Evolutionary conservation across 2,888 invertebrate species (phyloP).

Genomic region (Cecidostiba fungosa): DNA sequence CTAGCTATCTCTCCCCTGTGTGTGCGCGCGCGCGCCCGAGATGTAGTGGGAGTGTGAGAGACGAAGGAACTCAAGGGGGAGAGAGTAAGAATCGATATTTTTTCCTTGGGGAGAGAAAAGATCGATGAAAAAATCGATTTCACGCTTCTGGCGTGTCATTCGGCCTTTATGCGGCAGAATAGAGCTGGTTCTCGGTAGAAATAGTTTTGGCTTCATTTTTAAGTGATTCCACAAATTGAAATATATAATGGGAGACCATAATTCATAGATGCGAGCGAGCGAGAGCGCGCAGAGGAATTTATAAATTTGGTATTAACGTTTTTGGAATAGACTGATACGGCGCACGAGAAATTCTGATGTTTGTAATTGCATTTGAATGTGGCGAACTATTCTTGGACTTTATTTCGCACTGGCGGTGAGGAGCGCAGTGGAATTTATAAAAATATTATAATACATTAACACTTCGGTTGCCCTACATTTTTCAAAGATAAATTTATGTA

Average conservation of each 20-base stretch:
- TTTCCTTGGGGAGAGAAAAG: background rate
- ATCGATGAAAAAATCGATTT: constrained; percentile 61
- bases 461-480: background rate
- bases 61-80: constrained; percentile 54
- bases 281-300: background rate
- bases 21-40: constrained; percentile 34
- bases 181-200: constrained; percentile 26
- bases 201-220: constrained; percentile 8
- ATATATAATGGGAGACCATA: background rate
- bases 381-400: background rate
- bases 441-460: background rate
- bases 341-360: no score
- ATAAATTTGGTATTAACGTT: background rate
- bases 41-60: constrained; percentile 54
- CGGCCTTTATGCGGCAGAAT: constrained; percentile 5
- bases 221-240: background rate
- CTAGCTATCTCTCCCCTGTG: constrained; percentile 28
- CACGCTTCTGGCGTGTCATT: constrained; percentile 26
- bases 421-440: background rate
- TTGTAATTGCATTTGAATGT: background rate
- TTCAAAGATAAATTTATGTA: background rate
- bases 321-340: background rate
- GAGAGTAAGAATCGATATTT: constrained; percentile 24
- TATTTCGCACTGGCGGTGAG: background rate
- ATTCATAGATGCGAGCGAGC: background rate